A percentile compares a stretch with the other conserved stretches of the same genome.
phyloP scores from a whole-genome alignment of 2,888 invertebrate species.

The Eilema depressum region DNA sequence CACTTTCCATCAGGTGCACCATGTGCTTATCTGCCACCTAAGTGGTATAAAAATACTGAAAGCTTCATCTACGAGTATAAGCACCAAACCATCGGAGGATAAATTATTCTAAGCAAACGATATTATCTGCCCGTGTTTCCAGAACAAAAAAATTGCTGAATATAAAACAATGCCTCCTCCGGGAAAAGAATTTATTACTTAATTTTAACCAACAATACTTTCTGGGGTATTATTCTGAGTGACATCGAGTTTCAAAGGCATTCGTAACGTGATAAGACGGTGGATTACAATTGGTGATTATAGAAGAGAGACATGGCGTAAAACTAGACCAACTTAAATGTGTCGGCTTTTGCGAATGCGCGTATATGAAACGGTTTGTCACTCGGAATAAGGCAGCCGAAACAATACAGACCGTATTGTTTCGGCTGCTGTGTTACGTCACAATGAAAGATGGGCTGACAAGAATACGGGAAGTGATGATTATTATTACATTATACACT shows the following conservation, averaged over 20 bases:
- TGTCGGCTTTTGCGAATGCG: too few species aligned
- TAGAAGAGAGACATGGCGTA: too few species aligned
- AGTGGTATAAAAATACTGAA: too few species aligned
- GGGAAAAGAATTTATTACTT: slow-evolving; percentile 15
- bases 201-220: slow-evolving; percentile 1
- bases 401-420: background rate
- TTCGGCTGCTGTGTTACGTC: background rate
- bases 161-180: slow-evolving; percentile 8
- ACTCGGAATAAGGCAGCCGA: too few species aligned
- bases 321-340: too few species aligned
- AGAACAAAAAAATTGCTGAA: slow-evolving; percentile 10
- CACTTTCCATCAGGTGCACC: too few species aligned
- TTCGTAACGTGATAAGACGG: too few species aligned
- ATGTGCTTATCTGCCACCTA: too few species aligned
- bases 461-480: background rate
- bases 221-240: background rate
- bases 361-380: too few species aligned
- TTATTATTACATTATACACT: background rate
- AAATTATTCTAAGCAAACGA: slow-evolving; percentile 8
- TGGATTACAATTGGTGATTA: too few species aligned
- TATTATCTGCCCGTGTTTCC: slow-evolving; percentile 11
- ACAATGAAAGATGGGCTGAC: background rate
- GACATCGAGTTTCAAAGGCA: too few species aligned
- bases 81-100: background rate
- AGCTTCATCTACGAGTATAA: too few species aligned